These are phyloP conservation scores for Diplodus puntazzo DNA, from an alignment of 2,797 vertebrate genomes.

Conservation along the genomic window DNA sequence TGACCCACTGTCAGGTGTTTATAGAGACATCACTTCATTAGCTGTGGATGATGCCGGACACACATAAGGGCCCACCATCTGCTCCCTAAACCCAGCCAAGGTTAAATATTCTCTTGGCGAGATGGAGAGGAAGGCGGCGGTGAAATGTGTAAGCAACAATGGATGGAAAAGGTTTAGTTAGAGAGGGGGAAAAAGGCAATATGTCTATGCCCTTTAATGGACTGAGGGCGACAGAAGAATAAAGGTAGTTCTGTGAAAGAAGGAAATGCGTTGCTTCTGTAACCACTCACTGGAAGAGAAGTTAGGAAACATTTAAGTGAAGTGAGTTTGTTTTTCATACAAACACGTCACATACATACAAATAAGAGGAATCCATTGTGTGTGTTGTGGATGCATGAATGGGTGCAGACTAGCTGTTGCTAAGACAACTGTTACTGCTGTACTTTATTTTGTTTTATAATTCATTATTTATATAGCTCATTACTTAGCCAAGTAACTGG, in stretches of 20 bases:
- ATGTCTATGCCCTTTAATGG: slow-evolving; percentile 45
- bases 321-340: slow-evolving; percentile 31
- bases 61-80: slow-evolving; percentile 85
- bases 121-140: slow-evolving; percentile 40
- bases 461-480: slow-evolving; percentile 11
- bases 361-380: slow-evolving; percentile 5
- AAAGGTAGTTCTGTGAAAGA: slow-evolving; percentile 20
- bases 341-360: slow-evolving; percentile 22
- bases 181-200: slow-evolving; percentile 24
- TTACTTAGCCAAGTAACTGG: slow-evolving; percentile 22
- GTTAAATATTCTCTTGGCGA: slow-evolving; percentile 79
- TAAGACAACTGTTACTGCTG: slow-evolving; percentile 32
- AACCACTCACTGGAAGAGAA: slow-evolving; percentile 14
- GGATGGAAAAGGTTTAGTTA: slow-evolving; percentile 36
- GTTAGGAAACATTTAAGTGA: slow-evolving; percentile 11
- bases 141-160: slow-evolving; percentile 53
- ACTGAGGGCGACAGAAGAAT: slow-evolving; percentile 32
- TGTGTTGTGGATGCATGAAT: slow-evolving; percentile 13
- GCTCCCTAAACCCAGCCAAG: slow-evolving; percentile 81
- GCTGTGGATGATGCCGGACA: slow-evolving; percentile 74
- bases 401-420: slow-evolving; percentile 17
- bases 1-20: slow-evolving; percentile 84
- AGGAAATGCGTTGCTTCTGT: slow-evolving; percentile 8
- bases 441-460: slow-evolving; percentile 12
- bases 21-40: slow-evolving; percentile 88